Conservation (phyloP, 2,797 vertebrate genomes). For the Catostomus latipinnis region DNA sequence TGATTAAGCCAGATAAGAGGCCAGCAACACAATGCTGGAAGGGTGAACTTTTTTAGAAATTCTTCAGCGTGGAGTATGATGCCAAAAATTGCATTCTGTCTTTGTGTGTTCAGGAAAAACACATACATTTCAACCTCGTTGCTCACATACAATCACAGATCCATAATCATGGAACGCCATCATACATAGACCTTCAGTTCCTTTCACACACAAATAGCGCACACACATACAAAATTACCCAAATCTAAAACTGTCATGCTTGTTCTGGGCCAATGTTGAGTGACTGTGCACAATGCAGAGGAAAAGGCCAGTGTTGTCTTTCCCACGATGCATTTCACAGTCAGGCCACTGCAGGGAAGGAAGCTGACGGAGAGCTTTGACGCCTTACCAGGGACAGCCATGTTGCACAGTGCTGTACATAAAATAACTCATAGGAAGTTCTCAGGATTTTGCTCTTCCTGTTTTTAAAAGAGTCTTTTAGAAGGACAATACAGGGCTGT, state of each 20-base stretch:
- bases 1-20: constrained; percentile 46
- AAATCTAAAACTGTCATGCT: constrained; percentile 66
- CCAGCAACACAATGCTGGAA: constrained; percentile 42
- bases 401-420: constrained; percentile 60
- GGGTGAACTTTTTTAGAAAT: constrained; percentile 9
- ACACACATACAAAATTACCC: constrained; percentile 42
- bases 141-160: constrained; percentile 27
- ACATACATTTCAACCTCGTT: constrained; percentile 9
- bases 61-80: neutral
- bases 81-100: constrained; percentile 18
- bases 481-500: constrained; percentile 64
- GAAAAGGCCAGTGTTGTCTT: constrained; percentile 64
- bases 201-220: constrained; percentile 18
- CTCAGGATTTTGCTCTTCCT: constrained; percentile 80
- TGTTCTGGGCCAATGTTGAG: constrained; percentile 52
- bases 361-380: constrained; percentile 70
- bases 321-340: constrained; percentile 78
- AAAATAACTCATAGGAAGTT: constrained; percentile 78
- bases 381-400: constrained; percentile 55
- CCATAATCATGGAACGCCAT: neutral
- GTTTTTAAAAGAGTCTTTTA: constrained; percentile 70
- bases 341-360: constrained; percentile 69
- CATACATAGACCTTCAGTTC: constrained; percentile 8
- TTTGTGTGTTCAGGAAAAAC: constrained; percentile 6
- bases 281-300: constrained; percentile 57